Evolutionary conservation across 2,797 vertebrate genomes (phyloP), one percentile per base, ranked within the genome.

Genomic region (Acanthis flammea): DNA sequence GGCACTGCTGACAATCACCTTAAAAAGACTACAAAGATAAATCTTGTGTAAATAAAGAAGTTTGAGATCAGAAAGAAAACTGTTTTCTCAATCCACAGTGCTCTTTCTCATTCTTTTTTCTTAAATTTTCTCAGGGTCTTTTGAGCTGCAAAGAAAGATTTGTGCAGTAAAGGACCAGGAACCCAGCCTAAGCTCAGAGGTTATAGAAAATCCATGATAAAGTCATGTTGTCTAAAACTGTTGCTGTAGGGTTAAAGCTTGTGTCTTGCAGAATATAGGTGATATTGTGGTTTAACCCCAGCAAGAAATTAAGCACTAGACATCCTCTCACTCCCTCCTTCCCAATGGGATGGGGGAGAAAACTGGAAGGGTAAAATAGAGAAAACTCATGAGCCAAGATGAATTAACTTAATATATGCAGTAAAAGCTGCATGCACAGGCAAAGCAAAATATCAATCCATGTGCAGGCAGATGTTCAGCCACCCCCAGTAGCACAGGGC

Each of bases 401-500:
- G 27, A 51, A 75, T 30, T 22, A 63, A 4, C 23, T 70, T 44
- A 33, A 51, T 57, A 57, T 48, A 57, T 23, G 19, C 23, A 45
- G 21, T 30, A 76, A 63, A 89, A 51, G 19, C 21, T 57, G 21
- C 24, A 44, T 39, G 28, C n/a, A 57, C 11, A 57, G 42, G 28
- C 44, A 70, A 57, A 63, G 15, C 18, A 63, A 83, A 83, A 51
- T 50, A 65, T 45, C 31, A 1, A 31, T 57, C 25, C 33, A 12
- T 6, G 7, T 17, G n/a, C 24, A 63, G 42, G 24, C 1, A 3
- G 24, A 25, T 57, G 17, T 27, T 51, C 65, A 58, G 39, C 14
- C 30, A 27, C 8, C 12, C 18, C n/a, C 18, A 16, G 28, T 0
- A 51, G 12, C 5, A 2, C 18, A 27, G 50, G 37, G 4, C 14